Conservation (phyloP, 92 coral and sea anemone species). For the Porites divaricata region DNA sequence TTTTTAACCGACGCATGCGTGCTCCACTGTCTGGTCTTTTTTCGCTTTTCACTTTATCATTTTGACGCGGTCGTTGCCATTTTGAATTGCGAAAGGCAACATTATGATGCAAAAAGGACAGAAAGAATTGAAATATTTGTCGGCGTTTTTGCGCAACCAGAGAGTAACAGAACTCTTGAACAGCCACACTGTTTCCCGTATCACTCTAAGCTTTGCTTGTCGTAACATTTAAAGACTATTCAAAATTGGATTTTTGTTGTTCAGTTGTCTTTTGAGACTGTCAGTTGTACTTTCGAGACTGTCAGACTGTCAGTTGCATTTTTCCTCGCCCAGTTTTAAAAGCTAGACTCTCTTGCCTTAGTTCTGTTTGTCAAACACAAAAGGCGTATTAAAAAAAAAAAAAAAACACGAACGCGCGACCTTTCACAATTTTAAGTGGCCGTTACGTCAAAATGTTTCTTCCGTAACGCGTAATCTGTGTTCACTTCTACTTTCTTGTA, state of each 20-base stretch:
- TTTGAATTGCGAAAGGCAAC: conserved; percentile 12
- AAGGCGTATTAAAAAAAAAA: not conserved
- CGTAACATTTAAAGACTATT: not conserved
- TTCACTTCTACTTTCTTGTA: not conserved
- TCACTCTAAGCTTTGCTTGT: no score
- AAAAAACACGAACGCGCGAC: not conserved
- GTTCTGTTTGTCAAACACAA: not conserved
- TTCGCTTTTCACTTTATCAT: not conserved
- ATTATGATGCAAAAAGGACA: not conserved
- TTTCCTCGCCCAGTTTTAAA: not conserved
- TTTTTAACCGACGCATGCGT: conserved; percentile 43
- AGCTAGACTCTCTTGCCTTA: not conserved
- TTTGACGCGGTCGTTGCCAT: conserved; percentile 5
- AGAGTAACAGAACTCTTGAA: no score
- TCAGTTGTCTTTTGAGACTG: not conserved
- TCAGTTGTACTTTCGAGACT: no score
- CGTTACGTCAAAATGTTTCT: not conserved
- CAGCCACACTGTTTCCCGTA: no score
- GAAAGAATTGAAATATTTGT: not conserved
- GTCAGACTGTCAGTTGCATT: no score
- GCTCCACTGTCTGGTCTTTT: conserved; percentile 21
- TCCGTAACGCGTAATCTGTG: not conserved
- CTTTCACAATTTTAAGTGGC: not conserved
- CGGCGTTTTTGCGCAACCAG: not conserved
- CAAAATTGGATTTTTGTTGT: not conserved